Evolutionary conservation across 2,797 vertebrate species (phyloP), one percentile per base, ranked within the genome.

Genomic region (Ispidina lecontei): DNA sequence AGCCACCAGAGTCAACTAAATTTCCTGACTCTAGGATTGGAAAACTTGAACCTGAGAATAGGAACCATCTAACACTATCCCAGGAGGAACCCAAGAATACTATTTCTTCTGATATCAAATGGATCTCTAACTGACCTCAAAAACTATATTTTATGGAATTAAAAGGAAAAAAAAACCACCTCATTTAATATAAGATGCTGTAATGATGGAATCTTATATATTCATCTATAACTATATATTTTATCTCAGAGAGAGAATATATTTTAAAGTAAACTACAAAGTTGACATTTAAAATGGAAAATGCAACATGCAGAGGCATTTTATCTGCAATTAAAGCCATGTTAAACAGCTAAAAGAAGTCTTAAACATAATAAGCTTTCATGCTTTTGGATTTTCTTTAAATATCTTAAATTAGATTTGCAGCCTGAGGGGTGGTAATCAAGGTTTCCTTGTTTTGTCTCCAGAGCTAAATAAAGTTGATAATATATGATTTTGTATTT

Each of bases 1-100:
- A 91, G 85, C 63, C 62, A 83, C n/a, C 29, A 88, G 9, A 86
- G 31, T 70, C 78, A 93, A 81, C 35, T 74, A 75, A 91, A 77
- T 65, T 90, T 86, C 69, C 70, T 80, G 65, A 58, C 67, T 55
- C 68, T 70, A 44, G 28, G 20, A 74, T 29, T 86, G 47, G 59
- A 88, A 88, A 91, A 85, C 47, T 33, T 65, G 35, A 35, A 92
- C 67, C 29, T 84, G 73, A 71, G 85, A 71, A 60, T 14, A 89
- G 33, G 49, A 94, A 85, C 7, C 7, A 4, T 71, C 56, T 83
- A 69, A 80, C 55, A 25, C 46, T 71, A 39, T 69, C 22, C 39
- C 58, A 87, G 47, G 23, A 78, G 4, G 29, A 91, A 68, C 12
- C 19, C 4, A 2, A 76, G n/a, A 54, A 58, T 9, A 31, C 6